phyloP scores from a whole-genome alignment of 2,113 vertebrate genomes.

The Alligator sinensis region DNA sequence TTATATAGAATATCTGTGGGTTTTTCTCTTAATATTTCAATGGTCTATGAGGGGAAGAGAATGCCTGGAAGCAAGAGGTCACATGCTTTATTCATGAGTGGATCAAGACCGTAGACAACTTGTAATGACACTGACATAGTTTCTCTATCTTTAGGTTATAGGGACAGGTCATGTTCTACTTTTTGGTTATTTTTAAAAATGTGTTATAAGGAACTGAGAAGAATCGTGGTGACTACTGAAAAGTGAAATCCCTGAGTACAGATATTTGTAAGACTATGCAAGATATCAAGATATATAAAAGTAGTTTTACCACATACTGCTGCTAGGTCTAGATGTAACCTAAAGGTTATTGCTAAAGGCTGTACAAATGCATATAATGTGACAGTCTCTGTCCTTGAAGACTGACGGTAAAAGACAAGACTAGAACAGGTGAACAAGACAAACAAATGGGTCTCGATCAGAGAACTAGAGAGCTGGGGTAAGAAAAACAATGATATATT shows the following conservation, averaged over 20 bases:
- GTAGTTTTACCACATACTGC: neutral
- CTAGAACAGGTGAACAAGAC: neutral
- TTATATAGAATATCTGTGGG: no score
- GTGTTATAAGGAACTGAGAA: neutral
- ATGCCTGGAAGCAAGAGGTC: no score
- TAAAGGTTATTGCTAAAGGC: no score
- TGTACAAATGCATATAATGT: no score
- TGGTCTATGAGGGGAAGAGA: no score
- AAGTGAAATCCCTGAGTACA: neutral
- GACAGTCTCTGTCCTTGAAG: no score
- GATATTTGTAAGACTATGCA: neutral
- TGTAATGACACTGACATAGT: no score
- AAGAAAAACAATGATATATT: neutral
- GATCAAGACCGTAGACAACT: no score
- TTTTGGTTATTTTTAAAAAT: neutral
- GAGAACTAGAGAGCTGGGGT: neutral
- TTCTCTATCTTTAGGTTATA: no score
- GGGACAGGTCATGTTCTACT: neutral
- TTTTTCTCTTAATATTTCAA: no score
- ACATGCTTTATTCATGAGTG: no score
- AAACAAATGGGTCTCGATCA: neutral
- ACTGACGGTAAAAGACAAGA: neutral
- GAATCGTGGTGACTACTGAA: neutral
- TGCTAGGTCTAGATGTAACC: no score
- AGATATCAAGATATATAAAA: neutral